Percentiles rank a stretch among this genome's conserved stretches.
Evolutionary conservation across 1,140 invertebrate species (phyloP).

Genomic region (Cydia pomonella): DNA sequence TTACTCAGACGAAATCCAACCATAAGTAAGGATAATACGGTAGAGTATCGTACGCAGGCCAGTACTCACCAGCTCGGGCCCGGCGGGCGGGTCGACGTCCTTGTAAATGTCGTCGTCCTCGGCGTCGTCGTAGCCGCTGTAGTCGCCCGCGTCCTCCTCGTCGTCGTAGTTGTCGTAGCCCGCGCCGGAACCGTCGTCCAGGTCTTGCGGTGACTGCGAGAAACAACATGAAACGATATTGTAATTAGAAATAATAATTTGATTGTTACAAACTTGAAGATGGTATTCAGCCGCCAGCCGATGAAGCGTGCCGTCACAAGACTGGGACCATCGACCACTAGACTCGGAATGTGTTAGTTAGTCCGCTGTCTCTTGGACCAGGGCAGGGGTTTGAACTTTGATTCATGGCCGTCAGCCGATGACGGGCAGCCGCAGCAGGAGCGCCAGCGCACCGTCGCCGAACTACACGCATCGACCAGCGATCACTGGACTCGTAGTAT

Average conservation of each 20-base stretch:
- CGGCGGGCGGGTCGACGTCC: conserved; percentile 53
- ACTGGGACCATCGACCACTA: too few relatives aligned
- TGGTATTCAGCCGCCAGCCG: too few relatives aligned
- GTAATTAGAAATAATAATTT: too few relatives aligned
- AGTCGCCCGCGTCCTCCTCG: conserved; percentile 61
- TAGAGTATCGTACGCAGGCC: neutral
- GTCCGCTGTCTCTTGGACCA: too few relatives aligned
- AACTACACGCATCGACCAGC: conserved; percentile 83
- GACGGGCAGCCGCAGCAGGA: too few relatives aligned
- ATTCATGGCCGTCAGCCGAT: too few relatives aligned
- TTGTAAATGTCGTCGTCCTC: conserved; percentile 69
- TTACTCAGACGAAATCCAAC: neutral
- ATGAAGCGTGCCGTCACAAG: too few relatives aligned
- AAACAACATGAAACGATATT: too few relatives aligned
- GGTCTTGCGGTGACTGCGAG: conserved; percentile 45
- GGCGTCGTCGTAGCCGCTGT: conserved; percentile 69
- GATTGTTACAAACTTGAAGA: too few relatives aligned
- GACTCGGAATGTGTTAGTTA: too few relatives aligned
- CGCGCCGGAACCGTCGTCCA: conserved; percentile 74
- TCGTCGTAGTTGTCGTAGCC: conserved; percentile 64
- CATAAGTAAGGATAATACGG: neutral
- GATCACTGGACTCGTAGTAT: too few relatives aligned
- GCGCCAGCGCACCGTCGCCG: conserved; percentile 83
- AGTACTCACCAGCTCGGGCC: conserved; percentile 56
- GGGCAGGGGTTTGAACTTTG: too few relatives aligned